phyloP scores from a whole-genome alignment of 2,888 invertebrate genomes.

The Pheosia tremula region DNA sequence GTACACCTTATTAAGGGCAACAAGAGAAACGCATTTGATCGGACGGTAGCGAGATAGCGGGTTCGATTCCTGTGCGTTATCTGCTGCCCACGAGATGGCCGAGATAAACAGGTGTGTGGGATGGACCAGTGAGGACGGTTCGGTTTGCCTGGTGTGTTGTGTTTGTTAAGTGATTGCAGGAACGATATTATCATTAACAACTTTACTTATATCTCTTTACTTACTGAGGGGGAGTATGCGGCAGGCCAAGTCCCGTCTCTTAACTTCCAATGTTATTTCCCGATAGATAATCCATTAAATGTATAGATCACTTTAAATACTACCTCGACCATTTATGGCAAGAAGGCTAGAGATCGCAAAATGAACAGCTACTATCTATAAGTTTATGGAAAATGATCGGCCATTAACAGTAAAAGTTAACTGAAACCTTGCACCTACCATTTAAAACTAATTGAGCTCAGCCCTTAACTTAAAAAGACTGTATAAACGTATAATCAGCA shows the following conservation, averaged over 20 bases:
- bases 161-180: background rate
- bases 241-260: too few relatives aligned
- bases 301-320: too few relatives aligned
- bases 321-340: too few relatives aligned
- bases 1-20: slow-evolving; percentile 65
- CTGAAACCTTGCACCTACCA: background rate
- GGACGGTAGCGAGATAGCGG: slow-evolving; percentile 64
- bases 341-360: background rate
- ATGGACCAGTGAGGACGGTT: slow-evolving; percentile 11
- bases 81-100: slow-evolving; percentile 52
- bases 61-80: slow-evolving; percentile 58
- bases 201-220: background rate
- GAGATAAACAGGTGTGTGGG: slow-evolving; percentile 71
- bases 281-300: too few relatives aligned
- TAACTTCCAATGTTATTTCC: too few relatives aligned
- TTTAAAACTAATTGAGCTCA: background rate
- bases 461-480: background rate
- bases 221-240: background rate
- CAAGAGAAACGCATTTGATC: slow-evolving; percentile 80
- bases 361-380: too few relatives aligned
- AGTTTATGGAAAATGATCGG: background rate
- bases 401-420: background rate
- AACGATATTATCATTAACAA: background rate
- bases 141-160: background rate
- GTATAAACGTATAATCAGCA: background rate